A percentile compares a stretch with the other conserved stretches of the same genome.
These are phyloP conservation scores for Brachionus sp. DNA, from an alignment of 1,140 invertebrate species.

Conservation along the genomic window DNA sequence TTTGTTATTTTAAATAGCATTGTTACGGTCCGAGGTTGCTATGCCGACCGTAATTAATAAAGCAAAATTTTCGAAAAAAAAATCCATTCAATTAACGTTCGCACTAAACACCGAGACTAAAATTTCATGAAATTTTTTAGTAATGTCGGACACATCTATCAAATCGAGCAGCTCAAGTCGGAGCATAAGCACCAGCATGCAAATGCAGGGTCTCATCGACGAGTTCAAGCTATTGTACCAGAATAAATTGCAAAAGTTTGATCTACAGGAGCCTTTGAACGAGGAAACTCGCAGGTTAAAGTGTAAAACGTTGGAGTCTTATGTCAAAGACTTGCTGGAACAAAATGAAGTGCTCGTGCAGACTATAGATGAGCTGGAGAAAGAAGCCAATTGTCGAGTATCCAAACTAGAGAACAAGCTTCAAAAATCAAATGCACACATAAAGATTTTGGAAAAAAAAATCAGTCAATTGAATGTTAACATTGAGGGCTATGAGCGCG, in stretches of 20 bases:
- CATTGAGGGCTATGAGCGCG: background rate
- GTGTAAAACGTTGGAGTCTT: conserved; percentile 50
- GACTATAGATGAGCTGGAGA: conserved; percentile 57
- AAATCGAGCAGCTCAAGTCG: conserved; percentile 24
- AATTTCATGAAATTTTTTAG: conserved; percentile 6
- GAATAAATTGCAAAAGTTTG: conserved; percentile 18
- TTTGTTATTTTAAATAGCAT: background rate
- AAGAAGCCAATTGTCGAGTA: conserved; percentile 57
- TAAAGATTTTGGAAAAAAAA: conserved; percentile 20
- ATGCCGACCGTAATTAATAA: background rate
- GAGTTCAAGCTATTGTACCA: conserved; percentile 37
- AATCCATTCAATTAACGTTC: background rate
- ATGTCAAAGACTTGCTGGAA: conserved; percentile 57
- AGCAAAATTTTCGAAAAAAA: background rate
- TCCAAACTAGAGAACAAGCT: conserved; percentile 53
- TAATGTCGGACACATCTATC: conserved; percentile 44
- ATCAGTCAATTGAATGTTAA: background rate
- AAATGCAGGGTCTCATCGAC: conserved; percentile 33
- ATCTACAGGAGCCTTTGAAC: background rate
- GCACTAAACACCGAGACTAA: background rate
- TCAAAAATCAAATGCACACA: conserved; percentile 48
- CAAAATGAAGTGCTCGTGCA: conserved; percentile 58
- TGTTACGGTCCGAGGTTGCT: background rate
- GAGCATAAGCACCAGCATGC: conserved; percentile 23
- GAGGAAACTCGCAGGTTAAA: conserved; percentile 24